Conservation (phyloP, 2,888 invertebrate genomes). For the Caenorhabditis zanzibari region DNA sequence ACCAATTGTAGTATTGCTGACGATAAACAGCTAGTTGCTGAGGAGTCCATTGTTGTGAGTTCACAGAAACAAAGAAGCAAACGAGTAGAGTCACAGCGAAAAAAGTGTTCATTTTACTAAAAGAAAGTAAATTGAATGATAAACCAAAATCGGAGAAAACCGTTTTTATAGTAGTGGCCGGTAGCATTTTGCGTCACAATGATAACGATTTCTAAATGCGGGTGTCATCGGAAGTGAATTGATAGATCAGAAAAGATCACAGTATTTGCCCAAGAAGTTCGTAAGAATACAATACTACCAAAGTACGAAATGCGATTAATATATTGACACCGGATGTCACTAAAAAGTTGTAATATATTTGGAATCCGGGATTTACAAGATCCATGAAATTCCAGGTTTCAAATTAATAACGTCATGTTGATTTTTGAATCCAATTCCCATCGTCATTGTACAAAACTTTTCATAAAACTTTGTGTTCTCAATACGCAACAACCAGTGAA, state of each 20-base stretch:
- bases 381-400: too few relatives aligned
- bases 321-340: not conserved
- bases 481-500: not conserved
- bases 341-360: too few relatives aligned
- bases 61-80: not conserved
- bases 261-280: slow-evolving; percentile 4
- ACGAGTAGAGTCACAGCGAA: not conserved
- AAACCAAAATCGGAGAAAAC: not conserved
- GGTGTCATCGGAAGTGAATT: slow-evolving; percentile 25
- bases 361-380: too few relatives aligned
- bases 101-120: slow-evolving; percentile 22
- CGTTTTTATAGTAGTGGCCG: slow-evolving; percentile 30
- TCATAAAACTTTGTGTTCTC: not conserved
- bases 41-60: slow-evolving; percentile 53
- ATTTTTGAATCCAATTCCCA: too few relatives aligned
- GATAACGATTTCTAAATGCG: not conserved
- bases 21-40: slow-evolving; percentile 56
- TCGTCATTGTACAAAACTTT: not conserved
- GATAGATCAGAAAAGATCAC: slow-evolving; percentile 34
- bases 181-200: not conserved
- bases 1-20: slow-evolving; percentile 62
- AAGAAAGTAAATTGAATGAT: not conserved
- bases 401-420: too few relatives aligned
- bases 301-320: not conserved
- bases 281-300: not conserved